Evolutionary conservation across 2,797 vertebrate species (phyloP), one percentile per base, ranked within the genome.

Genomic region (Sebastiscus albofasciatus): DNA sequence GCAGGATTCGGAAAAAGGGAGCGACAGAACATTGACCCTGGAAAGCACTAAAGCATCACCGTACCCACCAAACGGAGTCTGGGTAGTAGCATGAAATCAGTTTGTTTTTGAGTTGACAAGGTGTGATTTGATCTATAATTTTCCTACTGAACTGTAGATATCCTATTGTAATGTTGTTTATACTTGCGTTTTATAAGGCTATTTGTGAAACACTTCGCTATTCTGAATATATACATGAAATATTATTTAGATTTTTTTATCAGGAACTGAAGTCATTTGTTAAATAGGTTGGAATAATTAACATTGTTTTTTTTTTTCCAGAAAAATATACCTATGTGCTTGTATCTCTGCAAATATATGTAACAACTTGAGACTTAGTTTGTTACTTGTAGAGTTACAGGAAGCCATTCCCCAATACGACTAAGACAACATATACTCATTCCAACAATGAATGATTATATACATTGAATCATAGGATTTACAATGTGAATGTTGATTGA

Each of bases 151-250:
- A 93, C 93, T 95, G 94, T 95, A 95, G 91, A 95, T 96, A 96
- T 95, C 85, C 93, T 93, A 94, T 94, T 94, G 94, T 95, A 95
- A 95, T 95, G 94, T 95, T 96, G 96, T 96, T 96, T 96, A 96
- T 96, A 96, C 94, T 95, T 96, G 93, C 91, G 95, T 96, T 96
- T 96, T 96, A 95, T 96, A 96, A 96, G 93, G 93, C 94, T 95
- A 93, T 96, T 95, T 96, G 96, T 96, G 96, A 95, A 94, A 95
- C 93, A 95, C 94, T 95, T 95, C 84, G 90, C 94, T 95, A 92
- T 94, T 94, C 94, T 92, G 86, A 92, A 93, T 92, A 94, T 91
- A 94, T 86, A 93, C 90, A 94, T 93, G 81, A 87, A 90, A 90
- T 94, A 93, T 94, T 85, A 93, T 94, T 94, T 94, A 13, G 79